phyloP scores from a whole-genome alignment of 2,113 vertebrate genomes.

The Triplophysa tibetana region DNA sequence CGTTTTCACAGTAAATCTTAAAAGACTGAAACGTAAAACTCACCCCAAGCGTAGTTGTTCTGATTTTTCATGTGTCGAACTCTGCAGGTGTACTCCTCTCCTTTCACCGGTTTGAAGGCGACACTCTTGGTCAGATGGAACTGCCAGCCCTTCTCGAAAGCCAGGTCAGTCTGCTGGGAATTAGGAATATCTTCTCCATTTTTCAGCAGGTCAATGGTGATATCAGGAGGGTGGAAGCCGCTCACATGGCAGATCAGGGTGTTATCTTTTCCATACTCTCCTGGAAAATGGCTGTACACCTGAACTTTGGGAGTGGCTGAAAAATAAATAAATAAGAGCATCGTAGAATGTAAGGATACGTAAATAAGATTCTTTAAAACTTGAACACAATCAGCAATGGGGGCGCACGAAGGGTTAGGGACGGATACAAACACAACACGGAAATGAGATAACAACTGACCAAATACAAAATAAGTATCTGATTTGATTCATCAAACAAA shows the following conservation, averaged over 20 bases:
- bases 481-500: not conserved
- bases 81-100: not conserved
- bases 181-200: not conserved
- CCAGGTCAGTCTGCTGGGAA: slow-evolving; percentile 64
- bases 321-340: not conserved
- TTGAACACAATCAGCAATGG: not conserved
- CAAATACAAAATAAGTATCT: not conserved
- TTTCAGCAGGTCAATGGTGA: slow-evolving; percentile 67
- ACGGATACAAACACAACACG: not conserved
- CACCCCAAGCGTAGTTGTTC: slow-evolving; percentile 60
- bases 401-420: not conserved
- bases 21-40: not conserved
- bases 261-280: slow-evolving; percentile 47
- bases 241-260: slow-evolving; percentile 77
- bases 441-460: not conserved
- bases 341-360: not conserved
- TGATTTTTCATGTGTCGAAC: slow-evolving; percentile 50
- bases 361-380: not conserved
- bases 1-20: not conserved
- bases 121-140: slow-evolving; percentile 74
- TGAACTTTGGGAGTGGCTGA: slow-evolving; percentile 69
- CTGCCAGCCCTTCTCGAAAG: slow-evolving; percentile 79
- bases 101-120: slow-evolving; percentile 46
- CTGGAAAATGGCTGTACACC: slow-evolving; percentile 70
- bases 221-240: slow-evolving; percentile 77